Conservation (phyloP, 2,888 invertebrate species). For the Neocrepidodera transversa region DNA sequence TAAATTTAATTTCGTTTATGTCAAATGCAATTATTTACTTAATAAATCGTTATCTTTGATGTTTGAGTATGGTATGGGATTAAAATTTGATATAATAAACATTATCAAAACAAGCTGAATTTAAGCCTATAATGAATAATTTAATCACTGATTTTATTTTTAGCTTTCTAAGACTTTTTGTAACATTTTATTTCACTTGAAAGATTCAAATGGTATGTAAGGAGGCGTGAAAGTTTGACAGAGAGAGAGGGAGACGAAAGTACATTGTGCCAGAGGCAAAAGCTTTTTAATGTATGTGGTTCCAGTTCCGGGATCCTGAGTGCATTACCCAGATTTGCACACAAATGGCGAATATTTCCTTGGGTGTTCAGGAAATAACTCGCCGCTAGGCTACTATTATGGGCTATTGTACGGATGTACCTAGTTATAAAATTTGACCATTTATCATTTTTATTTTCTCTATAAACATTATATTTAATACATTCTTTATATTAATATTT, state of each 20-base stretch:
- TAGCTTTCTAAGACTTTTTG: too few species aligned
- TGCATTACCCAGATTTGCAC: slow-evolving; percentile 11
- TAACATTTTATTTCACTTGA: background rate
- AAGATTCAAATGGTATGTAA: slow-evolving; percentile 2
- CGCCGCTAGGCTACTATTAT: slow-evolving; percentile 2
- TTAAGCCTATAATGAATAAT: too few species aligned
- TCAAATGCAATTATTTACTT: too few species aligned
- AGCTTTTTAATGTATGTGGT: slow-evolving; percentile 23
- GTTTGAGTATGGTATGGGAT: too few species aligned
- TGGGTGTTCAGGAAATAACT: slow-evolving; percentile 1
- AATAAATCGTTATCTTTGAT: too few species aligned
- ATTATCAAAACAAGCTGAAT: too few species aligned
- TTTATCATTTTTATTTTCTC: slow-evolving; percentile 3
- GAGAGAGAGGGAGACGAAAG: background rate
- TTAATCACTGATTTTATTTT: too few species aligned
- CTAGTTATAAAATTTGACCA: background rate
- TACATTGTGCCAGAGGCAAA: slow-evolving; percentile 14
- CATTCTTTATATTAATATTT: too few species aligned
- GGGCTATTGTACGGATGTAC: background rate
- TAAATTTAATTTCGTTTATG: too few species aligned
- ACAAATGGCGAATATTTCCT: slow-evolving; percentile 22
- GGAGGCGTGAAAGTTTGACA: slow-evolving; percentile 10
- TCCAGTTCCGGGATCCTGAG: slow-evolving; percentile 13
- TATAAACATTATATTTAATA: too few species aligned
- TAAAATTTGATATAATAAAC: too few species aligned